A percentile compares a stretch with the other conserved stretches of the same genome.
phyloP scores from a whole-genome alignment of 2,113 vertebrate genomes.

The Thymallus thymallus region DNA sequence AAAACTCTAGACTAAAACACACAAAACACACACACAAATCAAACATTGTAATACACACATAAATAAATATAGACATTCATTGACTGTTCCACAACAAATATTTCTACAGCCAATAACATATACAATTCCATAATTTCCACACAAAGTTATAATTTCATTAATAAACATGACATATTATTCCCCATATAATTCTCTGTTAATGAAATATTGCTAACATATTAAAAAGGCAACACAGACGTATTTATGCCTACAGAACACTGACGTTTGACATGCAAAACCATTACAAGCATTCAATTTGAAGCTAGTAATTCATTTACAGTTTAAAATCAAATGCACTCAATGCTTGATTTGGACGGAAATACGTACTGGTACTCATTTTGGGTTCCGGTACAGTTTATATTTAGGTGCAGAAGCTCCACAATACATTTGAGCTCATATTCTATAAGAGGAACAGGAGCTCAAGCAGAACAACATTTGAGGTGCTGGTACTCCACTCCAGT shows the following conservation, averaged over 20 bases:
- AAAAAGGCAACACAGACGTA: slow-evolving; percentile 76
- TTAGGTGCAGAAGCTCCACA: no score
- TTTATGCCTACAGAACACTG: slow-evolving; percentile 80
- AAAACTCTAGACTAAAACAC: slow-evolving; percentile 67
- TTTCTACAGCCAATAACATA: slow-evolving; percentile 84
- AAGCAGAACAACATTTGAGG: no score
- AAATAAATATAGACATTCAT: slow-evolving; percentile 90
- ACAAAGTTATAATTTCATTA: slow-evolving; percentile 80
- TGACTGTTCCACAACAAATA: slow-evolving; percentile 77
- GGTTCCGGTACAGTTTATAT: no score
- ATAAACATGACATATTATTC: slow-evolving; percentile 76
- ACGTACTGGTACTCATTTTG: no score
- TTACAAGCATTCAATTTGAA: slow-evolving; percentile 71
- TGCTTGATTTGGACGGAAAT: no score
- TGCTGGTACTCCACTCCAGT: no score
- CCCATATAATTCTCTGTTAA: slow-evolving; percentile 82
- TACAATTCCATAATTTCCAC: slow-evolving; percentile 73
- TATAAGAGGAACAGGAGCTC: no score
- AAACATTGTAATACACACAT: slow-evolving; percentile 82
- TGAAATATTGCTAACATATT: slow-evolving; percentile 79
- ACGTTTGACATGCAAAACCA: slow-evolving; percentile 83
- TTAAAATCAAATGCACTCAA: slow-evolving; percentile 66
- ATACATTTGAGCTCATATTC: no score
- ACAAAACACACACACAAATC: slow-evolving; percentile 74
- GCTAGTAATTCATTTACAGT: slow-evolving; percentile 75